Evolutionary conservation across 2,888 invertebrate genomes (phyloP), one percentile per base, ranked within the genome.

Genomic region (Digitonthophagus gazella): DNA sequence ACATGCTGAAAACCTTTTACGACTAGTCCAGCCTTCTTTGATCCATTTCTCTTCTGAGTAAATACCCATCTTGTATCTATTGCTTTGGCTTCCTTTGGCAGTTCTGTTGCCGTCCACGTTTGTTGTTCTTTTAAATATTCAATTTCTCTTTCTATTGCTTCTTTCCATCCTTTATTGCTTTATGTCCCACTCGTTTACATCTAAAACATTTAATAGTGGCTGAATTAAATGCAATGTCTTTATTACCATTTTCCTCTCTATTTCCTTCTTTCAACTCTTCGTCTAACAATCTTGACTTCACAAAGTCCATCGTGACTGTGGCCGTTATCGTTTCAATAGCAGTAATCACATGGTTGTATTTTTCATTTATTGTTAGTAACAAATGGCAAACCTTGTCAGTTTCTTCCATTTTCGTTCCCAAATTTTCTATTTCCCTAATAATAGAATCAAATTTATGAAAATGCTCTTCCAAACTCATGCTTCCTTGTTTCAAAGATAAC

Each of bases 321-420:
- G 44, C 66, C 55, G 69, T 72, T 28, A 73, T 57, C 15, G 75
- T 76, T 71, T 77, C 75, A 22, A 76, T 69, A 2, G 74, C 74
- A 16, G 73, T 76, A 16, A 76, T 75, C 11, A 76, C 74, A 14
- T 68, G 20, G n/a, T 76, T 71, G 67, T 71, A 76, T 6, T 66
- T 65, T 18, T 73, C 71, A 63, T 70, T 70, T 20, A 76, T 56
- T 15, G 74, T 67, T 22, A 75, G 58, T 63, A 76, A 58, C 16
- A 75, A 65, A 67, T 76, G 73, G 67, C 76, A 76, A 2, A 74
- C 67, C 58, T 71, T 72, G 66, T 76, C 75, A 5, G 69, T 64
- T 71, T 77, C 76, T 54, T 76, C 74, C 18, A 75, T 58, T 65
- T 74, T 75, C 0, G 71, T 67, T 22, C 74, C 74, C 6, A 28